Base-by-base conservation (phyloP, 1,140 invertebrate species). In the Microplitis mediator region DNA sequence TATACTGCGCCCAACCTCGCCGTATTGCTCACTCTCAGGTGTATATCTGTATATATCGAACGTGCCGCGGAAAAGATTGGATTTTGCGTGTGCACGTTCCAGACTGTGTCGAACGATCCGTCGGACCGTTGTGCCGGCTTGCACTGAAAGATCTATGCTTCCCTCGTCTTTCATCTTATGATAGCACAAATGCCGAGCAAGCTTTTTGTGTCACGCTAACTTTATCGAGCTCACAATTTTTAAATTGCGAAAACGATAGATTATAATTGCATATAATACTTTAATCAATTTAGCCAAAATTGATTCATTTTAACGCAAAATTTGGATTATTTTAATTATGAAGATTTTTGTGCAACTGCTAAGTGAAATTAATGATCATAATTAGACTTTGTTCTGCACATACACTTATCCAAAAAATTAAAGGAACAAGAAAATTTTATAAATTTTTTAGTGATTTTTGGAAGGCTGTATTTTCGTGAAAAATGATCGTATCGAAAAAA, bases 61-160 rank as follows among this genome's bases (percentile, higher is more conserved):
- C 64, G 64, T 72, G 71, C 52, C 32, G 36, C 36, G 71, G n/a
- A n/a, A 34, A 73, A 68, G 34, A 73, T 73, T 73, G 66, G 66
- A 34, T 61, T 61, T 61, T 31, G 56, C 23, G n/a, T 64, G 69
- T 67, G 54, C 31, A 60, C 31, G 39, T 63, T 67, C 56, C 62
- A 58, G 35, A 4, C 58, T 39, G 62, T 23, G 34, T 65, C 64
- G 58, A 63, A 71, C 69, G 58, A 71, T 50, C 56, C 61, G 73
- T 31, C 35, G 52, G 36, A 11, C 34, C 14, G 4, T 45, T 50
- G 36, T n/a, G 54, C 50, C n/a, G 39, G 62, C 4, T 64, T 64
- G 62, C 11, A 50, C 62, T 35, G n/a, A 62, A 23, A 60, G 14
- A 13, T 16, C 8, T 64, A 16, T 64, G 39, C 62, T 23, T 16